Evolutionary conservation across 2,797 vertebrate genomes (phyloP).

Genomic region (Callimico goeldii): DNA sequence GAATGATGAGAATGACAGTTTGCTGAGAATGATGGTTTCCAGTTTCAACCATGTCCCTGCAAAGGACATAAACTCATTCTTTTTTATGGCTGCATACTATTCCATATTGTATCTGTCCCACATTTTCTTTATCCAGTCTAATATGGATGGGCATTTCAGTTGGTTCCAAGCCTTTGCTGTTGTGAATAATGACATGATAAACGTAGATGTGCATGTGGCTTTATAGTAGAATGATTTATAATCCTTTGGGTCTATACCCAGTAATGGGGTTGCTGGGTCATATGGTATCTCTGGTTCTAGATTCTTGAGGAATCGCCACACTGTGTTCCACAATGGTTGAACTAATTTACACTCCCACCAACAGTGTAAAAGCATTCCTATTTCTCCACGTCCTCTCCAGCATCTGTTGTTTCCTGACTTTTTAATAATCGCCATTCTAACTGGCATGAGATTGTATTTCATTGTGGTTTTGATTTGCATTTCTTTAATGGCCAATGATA

Average conservation of each 20-base stretch:
- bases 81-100: neutral
- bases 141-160: neutral
- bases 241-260: neutral
- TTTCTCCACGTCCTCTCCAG: neutral
- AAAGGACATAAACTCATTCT: neutral
- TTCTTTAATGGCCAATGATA: neutral
- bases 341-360: neutral
- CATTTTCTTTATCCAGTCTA: neutral
- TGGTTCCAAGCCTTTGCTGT: neutral
- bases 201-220: neutral
- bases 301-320: neutral
- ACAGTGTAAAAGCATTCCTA: neutral
- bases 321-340: neutral
- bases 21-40: neutral
- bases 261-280: neutral
- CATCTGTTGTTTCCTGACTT: neutral
- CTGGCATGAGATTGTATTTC: neutral
- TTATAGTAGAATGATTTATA: neutral
- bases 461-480: neutral
- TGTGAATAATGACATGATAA: neutral
- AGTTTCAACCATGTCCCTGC: neutral
- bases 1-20: neutral
- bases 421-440: neutral
- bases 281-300: neutral
- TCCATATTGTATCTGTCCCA: neutral